phyloP scores from a whole-genome alignment of 1,140 invertebrate species.

The Rhopalosiphum padi region DNA sequence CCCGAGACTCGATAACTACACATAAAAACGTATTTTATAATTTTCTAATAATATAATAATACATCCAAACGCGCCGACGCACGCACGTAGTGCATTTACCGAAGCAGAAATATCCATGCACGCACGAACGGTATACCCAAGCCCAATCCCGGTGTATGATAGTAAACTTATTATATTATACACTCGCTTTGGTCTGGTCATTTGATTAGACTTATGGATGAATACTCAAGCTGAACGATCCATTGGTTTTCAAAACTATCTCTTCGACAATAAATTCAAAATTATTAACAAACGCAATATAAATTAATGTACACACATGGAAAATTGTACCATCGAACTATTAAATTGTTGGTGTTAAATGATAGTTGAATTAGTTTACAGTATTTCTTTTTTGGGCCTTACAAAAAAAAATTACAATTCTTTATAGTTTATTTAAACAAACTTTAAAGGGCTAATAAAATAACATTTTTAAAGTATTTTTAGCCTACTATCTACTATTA shows the following conservation, averaged over 20 bases:
- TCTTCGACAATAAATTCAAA: too few relatives aligned
- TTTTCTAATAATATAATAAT: constrained; percentile 28
- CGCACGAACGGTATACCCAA: not conserved
- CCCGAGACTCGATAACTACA: constrained; percentile 23
- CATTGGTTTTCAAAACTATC: not conserved
- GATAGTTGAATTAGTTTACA: not conserved
- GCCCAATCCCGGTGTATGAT: not conserved
- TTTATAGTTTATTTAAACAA: too few relatives aligned
- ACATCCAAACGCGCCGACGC: not conserved
- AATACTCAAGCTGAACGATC: not conserved
- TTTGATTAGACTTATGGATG: not conserved
- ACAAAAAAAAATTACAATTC: not conserved
- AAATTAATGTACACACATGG: not conserved
- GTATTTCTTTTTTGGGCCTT: not conserved
- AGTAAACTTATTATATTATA: not conserved
- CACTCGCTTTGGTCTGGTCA: not conserved
- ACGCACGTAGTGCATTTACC: not conserved
- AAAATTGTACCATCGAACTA: not conserved
- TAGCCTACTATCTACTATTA: too few relatives aligned
- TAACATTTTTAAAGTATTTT: too few relatives aligned
- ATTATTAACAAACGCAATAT: not conserved
- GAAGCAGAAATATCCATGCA: not conserved
- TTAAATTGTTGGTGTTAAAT: not conserved
- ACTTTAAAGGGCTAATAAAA: too few relatives aligned
- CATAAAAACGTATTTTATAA: constrained; percentile 28